Conservation (phyloP, 2,797 vertebrate species). For the Prionace glauca region DNA sequence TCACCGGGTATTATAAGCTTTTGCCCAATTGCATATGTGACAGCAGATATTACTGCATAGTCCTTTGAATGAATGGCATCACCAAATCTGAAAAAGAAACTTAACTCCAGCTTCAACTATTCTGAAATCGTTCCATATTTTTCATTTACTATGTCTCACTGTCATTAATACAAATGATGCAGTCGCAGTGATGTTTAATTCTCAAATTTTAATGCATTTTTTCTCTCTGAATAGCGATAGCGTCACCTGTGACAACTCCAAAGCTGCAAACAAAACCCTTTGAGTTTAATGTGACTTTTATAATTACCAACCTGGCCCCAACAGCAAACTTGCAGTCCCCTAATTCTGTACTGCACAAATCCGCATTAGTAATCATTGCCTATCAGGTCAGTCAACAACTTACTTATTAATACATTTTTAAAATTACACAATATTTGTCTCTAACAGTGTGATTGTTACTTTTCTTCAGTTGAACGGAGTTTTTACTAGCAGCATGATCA, state of each 20-base stretch:
- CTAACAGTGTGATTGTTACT: background rate
- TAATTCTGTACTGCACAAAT: background rate
- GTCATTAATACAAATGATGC: background rate
- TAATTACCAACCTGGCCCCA: background rate
- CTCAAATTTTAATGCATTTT: background rate
- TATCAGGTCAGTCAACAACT: background rate
- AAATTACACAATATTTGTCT: background rate
- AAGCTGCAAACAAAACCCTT: background rate
- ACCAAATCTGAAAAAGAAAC: background rate
- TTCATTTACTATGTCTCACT: background rate
- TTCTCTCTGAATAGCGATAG: background rate
- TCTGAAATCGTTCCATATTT: background rate
- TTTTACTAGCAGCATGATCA: background rate
- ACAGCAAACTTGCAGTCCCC: background rate
- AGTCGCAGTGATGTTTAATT: background rate
- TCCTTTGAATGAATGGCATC: background rate
- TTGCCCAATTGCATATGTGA: background rate
- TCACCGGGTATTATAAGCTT: too few species aligned
- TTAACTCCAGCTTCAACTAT: background rate
- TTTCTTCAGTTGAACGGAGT: background rate
- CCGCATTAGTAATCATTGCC: background rate
- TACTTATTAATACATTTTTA: background rate
- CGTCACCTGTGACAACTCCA: background rate
- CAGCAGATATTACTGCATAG: background rate
- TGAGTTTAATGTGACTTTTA: conserved; percentile 19